phyloP scores from a whole-genome alignment of 2,797 vertebrate species.

The Tenualosa ilisha region DNA sequence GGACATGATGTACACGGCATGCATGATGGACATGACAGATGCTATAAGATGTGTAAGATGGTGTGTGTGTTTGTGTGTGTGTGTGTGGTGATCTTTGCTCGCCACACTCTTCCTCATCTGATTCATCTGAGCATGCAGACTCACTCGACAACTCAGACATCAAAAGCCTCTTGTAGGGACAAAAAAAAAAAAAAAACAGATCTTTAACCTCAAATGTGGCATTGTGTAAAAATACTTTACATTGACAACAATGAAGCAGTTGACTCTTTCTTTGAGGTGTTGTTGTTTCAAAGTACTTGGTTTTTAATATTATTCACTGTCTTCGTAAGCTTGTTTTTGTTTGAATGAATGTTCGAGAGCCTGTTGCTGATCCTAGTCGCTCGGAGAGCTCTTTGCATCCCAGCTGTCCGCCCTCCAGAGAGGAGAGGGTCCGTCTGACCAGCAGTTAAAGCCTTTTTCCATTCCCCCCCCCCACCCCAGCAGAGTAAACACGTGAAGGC shows the following conservation, averaged over 20 bases:
- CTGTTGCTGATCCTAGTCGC: background rate
- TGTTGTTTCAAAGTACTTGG: too few relatives aligned
- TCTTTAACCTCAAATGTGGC: too few relatives aligned
- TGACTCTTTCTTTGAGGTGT: too few relatives aligned
- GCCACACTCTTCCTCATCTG: background rate
- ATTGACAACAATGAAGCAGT: too few relatives aligned
- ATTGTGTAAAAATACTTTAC: too few relatives aligned
- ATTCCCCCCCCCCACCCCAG: background rate
- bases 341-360: background rate
- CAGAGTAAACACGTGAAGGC: background rate
- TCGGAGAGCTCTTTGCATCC: background rate
- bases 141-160: background rate
- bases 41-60: background rate
- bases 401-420: background rate
- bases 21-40: too few relatives aligned
- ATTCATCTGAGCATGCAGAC: background rate
- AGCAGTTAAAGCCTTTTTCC: background rate
- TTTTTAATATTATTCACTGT: too few relatives aligned
- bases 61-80: background rate
- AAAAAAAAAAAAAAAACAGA: too few relatives aligned
- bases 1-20: too few relatives aligned
- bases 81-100: background rate
- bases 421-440: background rate
- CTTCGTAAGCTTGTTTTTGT: background rate
- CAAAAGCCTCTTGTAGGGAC: too few relatives aligned